Conservation (phyloP, 92 coral and sea anemone genomes). For the Siderastrea radians region DNA sequence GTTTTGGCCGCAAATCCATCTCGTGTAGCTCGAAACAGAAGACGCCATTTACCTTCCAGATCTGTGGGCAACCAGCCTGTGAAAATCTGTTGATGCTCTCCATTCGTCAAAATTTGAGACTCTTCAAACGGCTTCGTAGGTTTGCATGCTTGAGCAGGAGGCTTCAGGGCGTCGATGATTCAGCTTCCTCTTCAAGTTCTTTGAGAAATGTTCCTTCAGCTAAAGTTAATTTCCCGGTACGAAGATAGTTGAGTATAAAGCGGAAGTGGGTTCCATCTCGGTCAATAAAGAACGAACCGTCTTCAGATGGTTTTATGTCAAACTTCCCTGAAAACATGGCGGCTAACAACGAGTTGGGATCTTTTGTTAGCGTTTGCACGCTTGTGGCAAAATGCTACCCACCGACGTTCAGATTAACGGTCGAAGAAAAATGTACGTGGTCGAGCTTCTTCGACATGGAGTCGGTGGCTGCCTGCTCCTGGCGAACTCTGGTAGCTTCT, state of each 20-base stretch:
- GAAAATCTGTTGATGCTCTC: constrained; percentile 33
- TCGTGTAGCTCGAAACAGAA: constrained; percentile 64
- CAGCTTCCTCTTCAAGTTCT: constrained; percentile 75
- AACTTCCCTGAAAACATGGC: constrained; percentile 22
- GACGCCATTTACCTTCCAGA: constrained; percentile 16
- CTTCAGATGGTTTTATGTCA: constrained; percentile 2
- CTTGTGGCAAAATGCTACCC: constrained; percentile 13
- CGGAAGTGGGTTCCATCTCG: constrained; percentile 42
- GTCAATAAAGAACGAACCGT: constrained; percentile 32
- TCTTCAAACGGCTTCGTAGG: constrained; percentile 36
- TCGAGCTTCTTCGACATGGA: constrained; percentile 13
- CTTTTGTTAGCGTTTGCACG: constrained; percentile 18
- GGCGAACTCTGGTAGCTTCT: constrained; percentile 28
- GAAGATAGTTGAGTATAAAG: constrained; percentile 24
- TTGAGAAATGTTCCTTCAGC: constrained; percentile 12
- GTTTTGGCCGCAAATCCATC: constrained; percentile 51
- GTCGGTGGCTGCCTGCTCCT: constrained; percentile 10
- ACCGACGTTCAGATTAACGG: constrained; percentile 18
- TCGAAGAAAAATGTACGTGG: background rate
- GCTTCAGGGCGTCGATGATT: constrained; percentile 41
- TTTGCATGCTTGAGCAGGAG: too few species aligned
- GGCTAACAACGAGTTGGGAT: constrained; percentile 32
- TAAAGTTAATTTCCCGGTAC: constrained; percentile 7
- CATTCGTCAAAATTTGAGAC: constrained; percentile 43
- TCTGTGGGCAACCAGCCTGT: constrained; percentile 2